A percentile compares a stretch with the other conserved stretches of the same genome.
Evolutionary conservation across 92 coral and sea anemone genomes (phyloP).

Genomic region (Pocillopora meandrina): DNA sequence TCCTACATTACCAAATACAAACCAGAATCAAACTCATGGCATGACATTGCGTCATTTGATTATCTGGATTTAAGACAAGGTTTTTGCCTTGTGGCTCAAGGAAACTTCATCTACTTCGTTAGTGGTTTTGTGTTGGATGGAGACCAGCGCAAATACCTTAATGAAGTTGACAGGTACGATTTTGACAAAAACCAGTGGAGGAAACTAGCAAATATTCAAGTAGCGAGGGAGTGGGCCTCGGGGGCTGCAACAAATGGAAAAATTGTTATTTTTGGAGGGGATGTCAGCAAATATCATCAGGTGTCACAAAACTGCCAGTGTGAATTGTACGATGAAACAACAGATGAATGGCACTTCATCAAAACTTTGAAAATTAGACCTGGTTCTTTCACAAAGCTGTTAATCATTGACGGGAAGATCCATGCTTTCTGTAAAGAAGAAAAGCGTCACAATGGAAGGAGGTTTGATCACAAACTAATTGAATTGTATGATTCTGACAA

Average conservation of each 20-base stretch:
- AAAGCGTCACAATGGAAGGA: no score
- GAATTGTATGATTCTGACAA: no score
- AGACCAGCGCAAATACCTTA: background rate
- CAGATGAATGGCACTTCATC: background rate
- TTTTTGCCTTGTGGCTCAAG: no score
- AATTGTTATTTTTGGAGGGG: background rate
- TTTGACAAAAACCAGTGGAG: background rate
- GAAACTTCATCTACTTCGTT: no score
- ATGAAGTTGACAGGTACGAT: background rate
- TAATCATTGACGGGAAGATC: no score
- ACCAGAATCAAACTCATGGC: no score
- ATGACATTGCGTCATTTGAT: no score
- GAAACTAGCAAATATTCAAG: background rate
- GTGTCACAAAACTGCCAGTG: background rate
- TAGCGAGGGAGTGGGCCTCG: background rate
- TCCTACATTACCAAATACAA: no score
- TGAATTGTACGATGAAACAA: constrained; percentile 3
- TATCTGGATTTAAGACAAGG: no score
- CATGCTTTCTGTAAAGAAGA: no score
- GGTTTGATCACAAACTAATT: no score
- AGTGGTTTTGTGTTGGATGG: no score
- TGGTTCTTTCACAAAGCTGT: background rate
- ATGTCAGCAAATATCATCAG: background rate
- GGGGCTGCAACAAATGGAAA: background rate
- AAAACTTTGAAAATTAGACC: background rate